phyloP scores from a whole-genome alignment of 2,113 vertebrate species.

The Nibea albiflora region DNA sequence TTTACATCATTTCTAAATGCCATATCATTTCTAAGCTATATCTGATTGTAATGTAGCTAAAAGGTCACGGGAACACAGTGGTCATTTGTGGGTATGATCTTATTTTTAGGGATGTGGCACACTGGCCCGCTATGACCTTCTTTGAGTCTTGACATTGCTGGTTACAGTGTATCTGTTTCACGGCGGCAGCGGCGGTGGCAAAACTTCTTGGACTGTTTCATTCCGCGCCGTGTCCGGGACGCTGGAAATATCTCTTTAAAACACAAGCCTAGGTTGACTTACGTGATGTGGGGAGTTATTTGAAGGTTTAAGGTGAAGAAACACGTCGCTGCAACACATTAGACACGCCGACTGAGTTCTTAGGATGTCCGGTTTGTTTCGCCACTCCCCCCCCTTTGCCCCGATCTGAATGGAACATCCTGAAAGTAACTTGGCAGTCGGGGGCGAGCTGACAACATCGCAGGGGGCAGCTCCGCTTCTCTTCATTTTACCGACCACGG shows the following conservation, averaged over 20 bases:
- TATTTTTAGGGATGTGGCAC: conserved; percentile 61
- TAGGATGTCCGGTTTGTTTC: conserved; percentile 39
- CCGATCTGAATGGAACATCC: conserved; percentile 75
- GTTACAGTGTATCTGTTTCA: conserved; percentile 54
- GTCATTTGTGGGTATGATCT: conserved; percentile 35
- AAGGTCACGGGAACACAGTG: conserved; percentile 33
- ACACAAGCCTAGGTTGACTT: fast-evolving
- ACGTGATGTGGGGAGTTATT: neutral
- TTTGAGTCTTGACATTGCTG: conserved; percentile 29
- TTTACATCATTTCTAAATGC: neutral
- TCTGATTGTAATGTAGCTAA: conserved; percentile 23
- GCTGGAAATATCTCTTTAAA: too few relatives aligned
- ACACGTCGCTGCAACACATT: neutral
- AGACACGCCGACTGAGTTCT: conserved; percentile 13
- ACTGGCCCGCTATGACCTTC: conserved; percentile 46
- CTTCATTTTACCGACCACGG: neutral
- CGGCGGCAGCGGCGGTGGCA: neutral
- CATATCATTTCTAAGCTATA: conserved; percentile 2
- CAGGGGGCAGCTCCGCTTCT: conserved; percentile 68
- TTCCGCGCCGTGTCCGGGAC: conserved; percentile 6
- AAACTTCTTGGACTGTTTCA: conserved; percentile 56
- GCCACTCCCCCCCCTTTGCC: conserved; percentile 16
- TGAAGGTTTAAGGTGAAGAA: neutral
- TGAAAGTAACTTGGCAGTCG: conserved; percentile 51
- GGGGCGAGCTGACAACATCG: conserved; percentile 67